Percentiles rank a stretch among this genome's conserved stretches.
Conservation (phyloP, 2,113 vertebrate species). For the Poicephalus meyeri region DNA sequence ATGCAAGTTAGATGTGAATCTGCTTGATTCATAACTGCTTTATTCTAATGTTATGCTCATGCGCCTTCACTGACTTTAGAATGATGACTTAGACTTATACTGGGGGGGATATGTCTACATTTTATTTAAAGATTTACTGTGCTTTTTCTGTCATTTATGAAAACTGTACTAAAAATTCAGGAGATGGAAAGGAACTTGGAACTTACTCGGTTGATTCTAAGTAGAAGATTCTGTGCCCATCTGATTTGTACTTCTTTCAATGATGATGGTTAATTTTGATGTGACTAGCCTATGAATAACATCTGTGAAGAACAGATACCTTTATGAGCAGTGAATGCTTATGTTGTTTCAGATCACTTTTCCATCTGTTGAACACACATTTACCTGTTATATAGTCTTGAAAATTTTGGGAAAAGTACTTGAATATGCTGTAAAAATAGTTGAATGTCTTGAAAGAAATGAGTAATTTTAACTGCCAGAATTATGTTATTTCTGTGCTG, state of each 20-base stretch:
- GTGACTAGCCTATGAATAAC: not conserved
- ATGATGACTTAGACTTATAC: constrained; percentile 5
- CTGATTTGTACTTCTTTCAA: not conserved
- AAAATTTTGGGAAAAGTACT: not conserved
- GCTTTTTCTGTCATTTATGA: not conserved
- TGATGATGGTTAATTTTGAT: not conserved
- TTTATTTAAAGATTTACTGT: constrained; percentile 25
- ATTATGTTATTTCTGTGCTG: not conserved
- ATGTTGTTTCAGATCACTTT: not conserved
- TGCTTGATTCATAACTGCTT: not conserved
- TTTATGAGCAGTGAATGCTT: not conserved
- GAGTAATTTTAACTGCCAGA: not conserved
- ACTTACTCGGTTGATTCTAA: not conserved
- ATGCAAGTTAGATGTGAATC: not conserved
- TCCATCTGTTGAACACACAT: not conserved
- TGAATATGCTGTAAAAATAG: not conserved
- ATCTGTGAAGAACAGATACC: not conserved
- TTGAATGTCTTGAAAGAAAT: not conserved
- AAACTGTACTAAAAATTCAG: not conserved
- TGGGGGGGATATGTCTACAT: not conserved
- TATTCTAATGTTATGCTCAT: constrained; percentile 39
- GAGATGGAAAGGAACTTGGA: not conserved
- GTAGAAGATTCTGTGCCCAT: not conserved
- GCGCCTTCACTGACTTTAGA: not conserved
- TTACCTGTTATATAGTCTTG: not conserved